Percentiles rank a stretch among this genome's conserved stretches.
Conservation (phyloP, 2,888 invertebrate species). For the Drosophila paucipuncta region DNA sequence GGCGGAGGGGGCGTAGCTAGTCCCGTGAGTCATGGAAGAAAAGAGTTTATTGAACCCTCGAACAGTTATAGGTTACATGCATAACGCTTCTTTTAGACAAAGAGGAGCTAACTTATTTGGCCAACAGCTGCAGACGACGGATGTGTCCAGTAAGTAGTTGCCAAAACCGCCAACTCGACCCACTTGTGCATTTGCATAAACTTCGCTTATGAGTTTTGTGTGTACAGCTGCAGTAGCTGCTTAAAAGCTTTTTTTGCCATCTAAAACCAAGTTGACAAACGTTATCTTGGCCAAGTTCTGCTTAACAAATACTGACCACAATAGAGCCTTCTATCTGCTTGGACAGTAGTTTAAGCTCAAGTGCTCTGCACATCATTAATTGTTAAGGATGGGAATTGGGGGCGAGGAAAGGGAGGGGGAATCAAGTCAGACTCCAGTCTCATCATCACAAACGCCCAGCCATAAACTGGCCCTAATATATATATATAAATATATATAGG, state of each 20-base stretch:
- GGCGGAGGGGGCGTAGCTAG: constrained; percentile 4
- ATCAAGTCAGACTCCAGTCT: not conserved
- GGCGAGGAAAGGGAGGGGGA: not conserved
- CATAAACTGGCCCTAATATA: constrained; percentile 47
- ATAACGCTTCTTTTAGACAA: constrained; percentile 2
- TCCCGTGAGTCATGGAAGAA: constrained; percentile 58
- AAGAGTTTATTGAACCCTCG: constrained; percentile 72
- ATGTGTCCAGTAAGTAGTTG: constrained; percentile 21
- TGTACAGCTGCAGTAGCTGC: constrained; percentile 62
- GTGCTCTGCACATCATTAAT: constrained; percentile 43
- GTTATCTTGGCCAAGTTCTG: constrained; percentile 4
- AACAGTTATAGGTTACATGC: constrained; percentile 41
- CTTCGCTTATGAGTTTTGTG: constrained; percentile 71
- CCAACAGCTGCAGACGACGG: constrained; percentile 22
- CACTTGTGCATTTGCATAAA: constrained; percentile 71
- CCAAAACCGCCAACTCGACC: not conserved
- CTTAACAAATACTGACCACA: constrained; percentile 46
- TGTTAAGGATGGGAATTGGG: not conserved
- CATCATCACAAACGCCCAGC: constrained; percentile 27
- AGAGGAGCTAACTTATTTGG: constrained; percentile 66
- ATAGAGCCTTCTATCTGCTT: constrained; percentile 11
- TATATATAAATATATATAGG: constrained; percentile 19
- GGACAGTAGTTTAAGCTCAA: constrained; percentile 25
- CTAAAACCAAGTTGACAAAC: constrained; percentile 51
- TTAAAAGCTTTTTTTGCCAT: constrained; percentile 70